Percentiles rank a stretch among this genome's conserved stretches.
These are phyloP conservation scores for Coregonus suidteri DNA, from an alignment of 2,797 vertebrate genomes.

Conservation along the genomic window DNA sequence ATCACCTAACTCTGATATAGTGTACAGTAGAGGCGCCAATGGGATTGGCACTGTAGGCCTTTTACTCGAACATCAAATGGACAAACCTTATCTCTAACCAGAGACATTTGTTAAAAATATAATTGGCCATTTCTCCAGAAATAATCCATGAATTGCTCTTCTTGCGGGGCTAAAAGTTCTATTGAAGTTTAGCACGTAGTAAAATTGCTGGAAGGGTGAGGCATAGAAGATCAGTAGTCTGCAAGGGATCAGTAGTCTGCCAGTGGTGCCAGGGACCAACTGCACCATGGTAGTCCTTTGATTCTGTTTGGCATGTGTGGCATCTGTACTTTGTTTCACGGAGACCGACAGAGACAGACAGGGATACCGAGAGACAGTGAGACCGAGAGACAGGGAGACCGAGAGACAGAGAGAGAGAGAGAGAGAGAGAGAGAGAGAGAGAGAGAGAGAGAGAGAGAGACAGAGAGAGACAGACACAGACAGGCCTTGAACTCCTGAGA, in stretches of 20 bases:
- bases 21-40: not conserved
- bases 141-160: not conserved
- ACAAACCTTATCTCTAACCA: not conserved
- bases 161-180: not conserved
- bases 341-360: too few relatives aligned
- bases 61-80: not conserved
- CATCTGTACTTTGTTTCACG: too few relatives aligned
- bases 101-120: not conserved
- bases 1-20: constrained; percentile 12
- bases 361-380: too few relatives aligned
- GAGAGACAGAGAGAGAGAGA: too few relatives aligned
- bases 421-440: too few relatives aligned
- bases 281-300: constrained; percentile 39
- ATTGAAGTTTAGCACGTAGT: not conserved
- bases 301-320: constrained; percentile 41
- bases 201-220: not conserved
- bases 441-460: too few relatives aligned
- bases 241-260: constrained; percentile 42
- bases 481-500: too few relatives aligned
- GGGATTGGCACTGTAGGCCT: not conserved
- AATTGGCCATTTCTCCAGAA: not conserved
- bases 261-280: constrained; percentile 47
- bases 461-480: constrained; percentile 18
- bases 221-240: constrained; percentile 8
- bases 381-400: too few relatives aligned